phyloP scores from a whole-genome alignment of 2,888 invertebrate genomes.

The Lochmaea crataegi region DNA sequence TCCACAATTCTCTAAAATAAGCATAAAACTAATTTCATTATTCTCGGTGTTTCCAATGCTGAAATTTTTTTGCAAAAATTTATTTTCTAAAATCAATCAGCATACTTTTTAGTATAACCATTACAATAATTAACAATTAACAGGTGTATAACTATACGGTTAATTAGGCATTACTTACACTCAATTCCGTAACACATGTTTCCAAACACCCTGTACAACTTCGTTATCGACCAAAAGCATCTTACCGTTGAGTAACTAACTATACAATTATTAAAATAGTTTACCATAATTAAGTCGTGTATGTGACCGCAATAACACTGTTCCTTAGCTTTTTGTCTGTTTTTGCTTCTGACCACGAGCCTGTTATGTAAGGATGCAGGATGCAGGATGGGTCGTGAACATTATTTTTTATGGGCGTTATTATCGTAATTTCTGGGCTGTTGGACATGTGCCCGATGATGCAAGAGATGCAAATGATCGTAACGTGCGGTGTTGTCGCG shows the following conservation, averaged over 20 bases:
- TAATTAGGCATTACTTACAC: background rate
- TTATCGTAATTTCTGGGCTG: constrained; percentile 38
- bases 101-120: too few species aligned
- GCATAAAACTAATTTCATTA: too few species aligned
- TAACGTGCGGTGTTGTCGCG: background rate
- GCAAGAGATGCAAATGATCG: constrained; percentile 32
- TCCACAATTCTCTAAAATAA: too few species aligned
- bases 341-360: constrained; percentile 33
- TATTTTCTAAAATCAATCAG: too few species aligned
- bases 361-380: constrained; percentile 30
- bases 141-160: background rate
- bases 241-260: constrained; percentile 23
- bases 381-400: constrained; percentile 32
- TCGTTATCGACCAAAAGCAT: constrained; percentile 23
- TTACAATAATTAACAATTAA: too few species aligned
- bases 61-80: too few species aligned
- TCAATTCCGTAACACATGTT: background rate
- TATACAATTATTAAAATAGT: constrained; percentile 41
- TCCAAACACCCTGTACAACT: constrained; percentile 2
- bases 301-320: constrained; percentile 35
- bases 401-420: constrained; percentile 40
- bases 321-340: constrained; percentile 19
- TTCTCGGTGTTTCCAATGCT: too few species aligned
- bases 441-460: constrained; percentile 34
- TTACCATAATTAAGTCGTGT: constrained; percentile 41